Conservation (phyloP, 2,113 vertebrate genomes). For the Cyprinodon tularosa region DNA sequence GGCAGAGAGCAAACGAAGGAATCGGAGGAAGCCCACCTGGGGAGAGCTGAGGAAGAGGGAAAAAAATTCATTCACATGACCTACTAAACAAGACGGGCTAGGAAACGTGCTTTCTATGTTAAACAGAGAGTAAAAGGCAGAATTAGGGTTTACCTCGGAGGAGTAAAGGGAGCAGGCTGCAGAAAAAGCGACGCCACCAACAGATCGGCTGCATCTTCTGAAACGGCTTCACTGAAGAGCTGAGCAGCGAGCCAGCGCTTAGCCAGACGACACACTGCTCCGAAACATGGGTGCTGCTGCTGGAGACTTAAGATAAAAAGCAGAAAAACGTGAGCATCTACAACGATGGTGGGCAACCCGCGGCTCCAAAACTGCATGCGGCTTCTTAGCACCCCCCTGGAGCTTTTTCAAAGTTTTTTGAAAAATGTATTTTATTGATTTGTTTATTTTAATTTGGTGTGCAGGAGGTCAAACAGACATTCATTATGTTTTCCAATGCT, state of each 20-base stretch:
- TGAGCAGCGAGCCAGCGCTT: slow-evolving; percentile 94
- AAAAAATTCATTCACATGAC: slow-evolving; percentile 43
- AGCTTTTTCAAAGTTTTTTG: too few relatives aligned
- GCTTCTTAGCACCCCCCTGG: too few relatives aligned
- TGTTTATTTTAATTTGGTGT: too few relatives aligned
- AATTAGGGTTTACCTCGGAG: slow-evolving; percentile 83
- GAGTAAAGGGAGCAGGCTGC: slow-evolving; percentile 86
- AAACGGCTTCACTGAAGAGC: slow-evolving; percentile 83
- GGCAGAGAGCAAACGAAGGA: slow-evolving; percentile 88
- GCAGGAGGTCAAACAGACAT: too few relatives aligned
- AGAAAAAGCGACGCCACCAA: slow-evolving; percentile 90
- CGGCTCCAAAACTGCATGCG: too few relatives aligned
- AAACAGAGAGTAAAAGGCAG: background rate
- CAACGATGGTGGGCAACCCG: too few relatives aligned
- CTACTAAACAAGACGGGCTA: slow-evolving; percentile 44
- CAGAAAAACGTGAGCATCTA: background rate
- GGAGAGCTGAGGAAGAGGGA: slow-evolving; percentile 82
- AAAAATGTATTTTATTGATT: too few relatives aligned
- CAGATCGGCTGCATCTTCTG: slow-evolving; percentile 90
- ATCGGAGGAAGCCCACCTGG: slow-evolving; percentile 93
- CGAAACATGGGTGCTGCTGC: slow-evolving; percentile 89
- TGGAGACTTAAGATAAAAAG: slow-evolving; percentile 82
- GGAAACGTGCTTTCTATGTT: background rate
- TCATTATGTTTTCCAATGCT: too few relatives aligned
- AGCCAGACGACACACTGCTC: slow-evolving; percentile 86